Evolutionary conservation across 2,888 invertebrate species (phyloP), one percentile per base, ranked within the genome.

Genomic region (Scaptomyza parva): DNA sequence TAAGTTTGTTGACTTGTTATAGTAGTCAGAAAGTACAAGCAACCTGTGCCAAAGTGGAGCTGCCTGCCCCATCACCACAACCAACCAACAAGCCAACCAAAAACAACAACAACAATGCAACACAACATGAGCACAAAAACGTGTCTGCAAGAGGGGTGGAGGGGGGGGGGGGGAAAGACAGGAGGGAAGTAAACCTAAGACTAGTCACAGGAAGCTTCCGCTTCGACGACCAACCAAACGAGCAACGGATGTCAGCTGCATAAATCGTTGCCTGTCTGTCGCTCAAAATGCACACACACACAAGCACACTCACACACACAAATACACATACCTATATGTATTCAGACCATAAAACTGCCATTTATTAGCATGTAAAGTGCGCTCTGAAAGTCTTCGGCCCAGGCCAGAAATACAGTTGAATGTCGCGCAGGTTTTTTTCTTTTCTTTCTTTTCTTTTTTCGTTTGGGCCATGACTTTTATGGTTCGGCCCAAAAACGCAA

Each of bases 191-290:
- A n/a, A n/a, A n/a, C 50, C 69, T 58, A 58, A 41, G 59, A 62
- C 81, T 79, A 81, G 67, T 78, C 69, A 54, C 67, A 76, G 65
- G 72, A 80, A 76, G 59, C 88, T 79, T 86, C 84, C 82, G 84
- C 80, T 78, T 79, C 74, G 61, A 73, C 67, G 81, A 66, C 58
- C 87, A 54, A 43, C 64, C 43, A 66, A 85, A 79, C 78, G 64
- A 75, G 63, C 81, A 80, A 54, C 83, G 88, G 83, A 88, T 84
- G 83, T 88, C 85, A 75, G 88, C 72, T 88, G 85, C 87, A 84
- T 84, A 85, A 84, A 84, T 84, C 85, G 87, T 80, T 74, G 60
- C 54, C 61, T 75, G 76, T 66, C 75, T 70, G 70, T 71, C 80
- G 60, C 62, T 60, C 47, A 59, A 7, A 7, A 52, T 41, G 60